A percentile compares a stretch with the other conserved stretches of the same genome.
Evolutionary conservation across 64 coral and sea anemone genomes (phyloP).

Genomic region (Porites australiensis): DNA sequence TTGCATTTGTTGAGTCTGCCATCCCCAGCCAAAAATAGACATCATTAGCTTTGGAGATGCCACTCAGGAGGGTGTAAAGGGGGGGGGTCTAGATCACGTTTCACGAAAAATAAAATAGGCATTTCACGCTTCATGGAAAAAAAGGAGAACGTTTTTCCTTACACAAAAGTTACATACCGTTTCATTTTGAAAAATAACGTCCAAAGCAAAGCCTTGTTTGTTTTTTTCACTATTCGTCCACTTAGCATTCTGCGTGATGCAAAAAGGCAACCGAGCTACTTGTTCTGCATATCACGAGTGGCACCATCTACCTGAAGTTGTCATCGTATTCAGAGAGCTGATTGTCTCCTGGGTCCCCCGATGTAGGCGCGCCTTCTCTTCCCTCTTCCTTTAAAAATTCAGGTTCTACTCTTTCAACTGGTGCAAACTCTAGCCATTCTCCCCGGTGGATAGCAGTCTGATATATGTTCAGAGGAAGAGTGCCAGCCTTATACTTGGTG

Average conservation of each 20-base stretch:
- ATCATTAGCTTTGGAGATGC: too few relatives aligned
- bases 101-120: too few relatives aligned
- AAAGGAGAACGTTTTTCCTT: too few relatives aligned
- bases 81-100: too few relatives aligned
- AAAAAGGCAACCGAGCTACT: conserved; percentile 22
- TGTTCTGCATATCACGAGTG: not conserved
- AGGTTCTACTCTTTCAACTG: not conserved
- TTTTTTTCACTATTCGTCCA: too few relatives aligned
- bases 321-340: conserved; percentile 30
- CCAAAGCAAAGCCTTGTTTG: too few relatives aligned
- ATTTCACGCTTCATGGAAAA: too few relatives aligned
- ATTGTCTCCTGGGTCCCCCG: not conserved
- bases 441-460: conserved; percentile 28
- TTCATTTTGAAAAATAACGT: too few relatives aligned
- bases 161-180: too few relatives aligned
- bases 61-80: too few relatives aligned
- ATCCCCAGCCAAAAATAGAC: too few relatives aligned
- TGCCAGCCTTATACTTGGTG: conserved; percentile 43
- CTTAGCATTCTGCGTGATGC: not conserved
- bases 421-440: conserved; percentile 27
- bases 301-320: not conserved
- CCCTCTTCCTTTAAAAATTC: not conserved
- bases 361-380: conserved; percentile 23
- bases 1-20: too few relatives aligned
- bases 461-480: conserved; percentile 51